Evolutionary conservation across 2,888 invertebrate genomes (phyloP).

Genomic region (Pinctada fucata): DNA sequence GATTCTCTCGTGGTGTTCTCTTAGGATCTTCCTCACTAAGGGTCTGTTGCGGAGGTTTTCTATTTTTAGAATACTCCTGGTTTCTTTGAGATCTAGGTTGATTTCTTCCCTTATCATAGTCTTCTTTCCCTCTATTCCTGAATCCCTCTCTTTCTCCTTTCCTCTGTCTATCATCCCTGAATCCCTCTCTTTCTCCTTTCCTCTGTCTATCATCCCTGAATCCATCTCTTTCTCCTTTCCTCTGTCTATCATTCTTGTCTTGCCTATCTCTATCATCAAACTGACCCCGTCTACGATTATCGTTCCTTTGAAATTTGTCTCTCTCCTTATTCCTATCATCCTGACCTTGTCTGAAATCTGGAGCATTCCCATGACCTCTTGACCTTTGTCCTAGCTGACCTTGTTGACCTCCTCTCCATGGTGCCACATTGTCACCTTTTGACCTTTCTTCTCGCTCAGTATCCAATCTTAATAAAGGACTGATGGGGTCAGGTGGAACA

Average conservation of each 20-base stretch:
- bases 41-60: too few relatives aligned
- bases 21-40: constrained; percentile 21
- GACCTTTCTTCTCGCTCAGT: background rate
- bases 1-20: constrained; percentile 22
- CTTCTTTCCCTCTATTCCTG: background rate
- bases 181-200: constrained; percentile 40
- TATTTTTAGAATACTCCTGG: too few relatives aligned
- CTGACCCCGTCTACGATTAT: background rate
- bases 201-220: background rate
- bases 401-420: background rate
- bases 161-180: too few relatives aligned
- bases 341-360: constrained; percentile 5
- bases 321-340: background rate
- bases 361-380: background rate
- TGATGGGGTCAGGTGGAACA: constrained; percentile 10
- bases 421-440: constrained; percentile 8
- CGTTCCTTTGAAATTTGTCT: background rate
- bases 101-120: background rate
- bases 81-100: constrained; percentile 2
- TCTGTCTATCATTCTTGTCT: constrained; percentile 15
- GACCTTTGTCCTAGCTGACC: constrained; percentile 20
- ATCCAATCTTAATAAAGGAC: constrained; percentile 13
- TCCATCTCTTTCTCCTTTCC: constrained; percentile 37
- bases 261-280: constrained; percentile 10
- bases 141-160: constrained; percentile 1